Evolutionary conservation across 1,140 invertebrate species (phyloP).

Genomic region (Drosophila pectinifera): DNA sequence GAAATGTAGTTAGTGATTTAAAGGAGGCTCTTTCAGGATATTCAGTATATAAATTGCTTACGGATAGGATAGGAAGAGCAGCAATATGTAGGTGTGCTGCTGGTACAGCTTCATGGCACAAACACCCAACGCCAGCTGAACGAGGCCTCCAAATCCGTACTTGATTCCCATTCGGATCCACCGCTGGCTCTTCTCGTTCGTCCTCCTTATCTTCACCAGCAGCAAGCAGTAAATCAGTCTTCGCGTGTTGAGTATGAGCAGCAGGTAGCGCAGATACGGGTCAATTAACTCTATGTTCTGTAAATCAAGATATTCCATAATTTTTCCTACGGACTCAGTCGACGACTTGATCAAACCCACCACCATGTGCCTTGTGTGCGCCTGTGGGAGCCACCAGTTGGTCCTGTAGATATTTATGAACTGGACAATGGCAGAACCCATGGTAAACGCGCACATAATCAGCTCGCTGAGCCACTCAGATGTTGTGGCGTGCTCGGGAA

Average conservation of each 20-base stretch:
- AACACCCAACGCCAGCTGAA: constrained; percentile 85
- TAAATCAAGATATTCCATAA: constrained; percentile 79
- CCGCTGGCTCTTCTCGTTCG: constrained; percentile 33
- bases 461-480: constrained; percentile 94
- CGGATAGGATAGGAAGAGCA: constrained; percentile 91
- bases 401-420: constrained; percentile 97
- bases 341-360: constrained; percentile 86
- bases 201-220: constrained; percentile 38
- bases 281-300: constrained; percentile 98
- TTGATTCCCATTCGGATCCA: constrained; percentile 49
- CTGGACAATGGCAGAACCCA: constrained; percentile 91
- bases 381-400: constrained; percentile 98
- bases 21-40: not conserved
- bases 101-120: constrained; percentile 86
- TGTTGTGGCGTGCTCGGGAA: constrained; percentile 93
- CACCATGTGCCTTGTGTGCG: constrained; percentile 94
- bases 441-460: constrained; percentile 92
- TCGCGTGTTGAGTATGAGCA: constrained; percentile 91
- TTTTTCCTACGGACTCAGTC: not conserved
- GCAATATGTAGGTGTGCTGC: constrained; percentile 60
- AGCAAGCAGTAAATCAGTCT: constrained; percentile 89
- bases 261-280: constrained; percentile 92
- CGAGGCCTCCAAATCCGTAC: constrained; percentile 63
- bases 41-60: constrained; percentile 86
- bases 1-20: not conserved